Base-by-base conservation (phyloP, 2,113 vertebrate species). In the Vidua chalybeata region DNA sequence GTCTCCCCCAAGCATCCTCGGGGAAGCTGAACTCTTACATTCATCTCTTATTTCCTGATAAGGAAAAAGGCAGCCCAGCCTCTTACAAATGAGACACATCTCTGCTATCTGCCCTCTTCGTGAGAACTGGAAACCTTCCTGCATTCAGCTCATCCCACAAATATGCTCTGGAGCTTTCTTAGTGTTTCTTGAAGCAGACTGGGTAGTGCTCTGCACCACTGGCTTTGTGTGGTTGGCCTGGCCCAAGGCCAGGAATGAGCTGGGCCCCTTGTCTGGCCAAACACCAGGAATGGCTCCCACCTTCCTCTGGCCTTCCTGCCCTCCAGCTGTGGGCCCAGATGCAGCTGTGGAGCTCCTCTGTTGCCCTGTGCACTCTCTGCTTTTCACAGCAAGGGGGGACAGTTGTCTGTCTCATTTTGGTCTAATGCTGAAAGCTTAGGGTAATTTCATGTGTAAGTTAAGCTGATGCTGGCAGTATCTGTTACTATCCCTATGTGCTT, bases 121-220 rank as follows among this genome's bases (percentile, higher is more conserved):
- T 75, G 74, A 87, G 84, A 91, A 84, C 59, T 96, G 94, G 92
- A 96, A 95, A 59, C 63, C 75, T 89, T 95, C 88, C 90, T 94
- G 84, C 1, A 0, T 67, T 95, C 88, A 68, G 61, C 85, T 96
- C 90, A 84, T 83, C 88, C 90, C 86, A 87, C 90, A 93, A 72
- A 90, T 92, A 94, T 89, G 73, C 61, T 93, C 85, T 92, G 90
- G 90, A 90, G 73, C 61, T 90, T 92, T 95, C 92, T 94, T 55
- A n/a, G 69, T 55, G 61, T 75, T 84, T 82, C 93, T 88, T 43
- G 76, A 84, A 90, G 56, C 69, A 88, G 68, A 7, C 48, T 68
- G 6, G 7, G 52, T 41, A 51, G 43, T 3, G 23, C 83, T 84
- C 37, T 2, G 4, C 2, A 1, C 67, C 55, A 15, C 75, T 27